A percentile compares a stretch with the other conserved stretches of the same genome.
Conservation (phyloP, 2,888 invertebrate genomes). For the Glaucopsyche alexis region DNA sequence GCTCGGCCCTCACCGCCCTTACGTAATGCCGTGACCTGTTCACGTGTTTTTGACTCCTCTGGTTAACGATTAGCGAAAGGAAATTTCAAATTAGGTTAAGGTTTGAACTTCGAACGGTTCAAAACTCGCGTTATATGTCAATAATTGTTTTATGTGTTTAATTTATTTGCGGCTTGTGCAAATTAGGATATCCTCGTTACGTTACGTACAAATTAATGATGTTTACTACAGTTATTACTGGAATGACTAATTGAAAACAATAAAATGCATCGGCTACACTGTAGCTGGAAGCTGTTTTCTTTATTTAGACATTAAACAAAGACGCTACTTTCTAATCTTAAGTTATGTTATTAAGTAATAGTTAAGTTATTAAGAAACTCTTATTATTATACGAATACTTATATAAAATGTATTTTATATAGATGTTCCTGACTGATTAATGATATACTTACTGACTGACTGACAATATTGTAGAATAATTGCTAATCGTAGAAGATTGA, state of each 20-base stretch:
- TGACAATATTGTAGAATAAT: too few relatives aligned
- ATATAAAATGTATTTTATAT: too few relatives aligned
- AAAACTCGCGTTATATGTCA: background rate
- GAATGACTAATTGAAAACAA: background rate
- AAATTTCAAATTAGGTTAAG: constrained; percentile 42
- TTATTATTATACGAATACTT: too few relatives aligned
- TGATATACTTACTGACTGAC: too few relatives aligned
- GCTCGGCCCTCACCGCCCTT: constrained; percentile 43
- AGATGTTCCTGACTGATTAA: too few relatives aligned
- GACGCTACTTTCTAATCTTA: too few relatives aligned
- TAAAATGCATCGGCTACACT: background rate
- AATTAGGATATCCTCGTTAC: background rate
- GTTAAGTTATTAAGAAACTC: too few relatives aligned
- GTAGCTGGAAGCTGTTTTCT: too few relatives aligned
- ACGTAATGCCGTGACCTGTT: constrained; percentile 50
- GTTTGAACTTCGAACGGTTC: constrained; percentile 32
- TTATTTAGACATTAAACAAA: too few relatives aligned
- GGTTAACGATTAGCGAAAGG: constrained; percentile 45
- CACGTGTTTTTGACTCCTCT: constrained; percentile 45
- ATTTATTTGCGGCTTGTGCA: background rate
- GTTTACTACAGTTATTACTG: background rate
- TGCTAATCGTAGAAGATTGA: too few relatives aligned
- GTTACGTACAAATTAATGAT: background rate
- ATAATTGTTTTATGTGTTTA: constrained; percentile 2
- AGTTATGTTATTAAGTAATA: too few relatives aligned